Base-by-base conservation (phyloP, 2,113 vertebrate genomes). In the Xiphophorus maculatus region DNA sequence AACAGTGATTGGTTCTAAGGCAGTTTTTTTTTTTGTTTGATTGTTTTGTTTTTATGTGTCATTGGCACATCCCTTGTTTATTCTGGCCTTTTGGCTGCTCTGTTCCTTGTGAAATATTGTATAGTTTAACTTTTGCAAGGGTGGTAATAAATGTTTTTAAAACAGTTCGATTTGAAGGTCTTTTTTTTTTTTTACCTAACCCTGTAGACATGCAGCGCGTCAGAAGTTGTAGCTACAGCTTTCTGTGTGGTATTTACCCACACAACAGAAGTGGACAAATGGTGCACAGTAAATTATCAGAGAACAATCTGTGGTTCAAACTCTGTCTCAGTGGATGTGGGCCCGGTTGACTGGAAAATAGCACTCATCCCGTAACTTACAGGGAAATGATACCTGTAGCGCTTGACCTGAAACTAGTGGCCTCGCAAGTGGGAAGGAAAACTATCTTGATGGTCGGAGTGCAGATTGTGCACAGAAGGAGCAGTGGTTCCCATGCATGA, bases 351-450 rank as follows among this genome's bases (percentile, higher is more conserved):
- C 71, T 87, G 81, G 69, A 90, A 92, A 80, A 74, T 76, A 42
- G 69, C 40, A 73, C 44, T 87, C 81, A 88, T 90, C 80, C 78
- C 5, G 58, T 76, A 84, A 89, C 84, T 84, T 66, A 66, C 3
- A 69, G 42, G 37, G 63, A 82, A 84, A 76, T 51, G 1, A 25
- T 83, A 79, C 77, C 85, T 85, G 85, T 90, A 90, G 84, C 87
- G 80, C 86, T 90, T 87, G 17, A 87, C 25, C 30, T 83, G 92
- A 92, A 93, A 91, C 87, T 77, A 37, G 69, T 9, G 68, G 72
- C 64, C 76, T 71, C 54, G 63, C 27, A 84, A 89, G 80, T 79
- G 70, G 85, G 92, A 93, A 93, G 85, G 66, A 91, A 91, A 92
- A 92, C 91, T 85, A 84, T 66, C 77, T 87, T 64, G 79, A 78